Base-by-base conservation (phyloP, 1,140 invertebrate species). In the Pteromalus puparum region DNA sequence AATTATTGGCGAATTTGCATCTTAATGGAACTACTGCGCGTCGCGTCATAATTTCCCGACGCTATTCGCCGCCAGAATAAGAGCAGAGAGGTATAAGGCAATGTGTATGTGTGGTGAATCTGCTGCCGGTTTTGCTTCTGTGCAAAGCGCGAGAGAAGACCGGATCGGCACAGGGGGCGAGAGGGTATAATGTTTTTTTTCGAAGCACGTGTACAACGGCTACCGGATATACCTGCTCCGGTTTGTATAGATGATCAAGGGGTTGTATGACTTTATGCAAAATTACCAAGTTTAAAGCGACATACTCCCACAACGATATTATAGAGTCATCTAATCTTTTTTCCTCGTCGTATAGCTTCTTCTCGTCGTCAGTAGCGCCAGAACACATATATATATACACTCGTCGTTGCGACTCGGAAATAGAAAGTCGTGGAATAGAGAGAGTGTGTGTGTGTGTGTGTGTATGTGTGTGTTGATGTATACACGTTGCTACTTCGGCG, bases 1-100 rank as follows among this genome's bases (percentile, higher is more conserved):
- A 92, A 92, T 92, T 92, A 92, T 91, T 92, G 91, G 90, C 88
- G 82, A 91, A 93, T 93, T 92, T 93, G 91, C 92, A 93, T 92
- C 88, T 93, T 93, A 93, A 93, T 93, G 92, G 90, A 92, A 93
- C 90, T 87, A 26, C 30, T 67, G 38, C 67, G 87, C 86, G 86
- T 86, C 82, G 89, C 85, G 87, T 91, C 89, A 90, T 92, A 91
- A 92, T 90, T 92, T 90, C 89, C 74, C 61, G 53, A 61, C 4
- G 53, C 53, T 61, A 61, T 61, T 7, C 24, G 38, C 67, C 81
- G 74, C 81, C 46, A 48, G 73, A 76, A 68, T 82, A 82, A 76
- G 73, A 76, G 81, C 53, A 82, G 24, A 10, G 53, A 74, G 72
- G 70, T n/a, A n/a, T 26, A 30, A 53, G 18, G 5, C 6, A 28